Percentiles rank a stretch among this genome's conserved stretches.
Evolutionary conservation across 2,113 vertebrate species (phyloP).

Genomic region (Pituophis catenifer): DNA sequence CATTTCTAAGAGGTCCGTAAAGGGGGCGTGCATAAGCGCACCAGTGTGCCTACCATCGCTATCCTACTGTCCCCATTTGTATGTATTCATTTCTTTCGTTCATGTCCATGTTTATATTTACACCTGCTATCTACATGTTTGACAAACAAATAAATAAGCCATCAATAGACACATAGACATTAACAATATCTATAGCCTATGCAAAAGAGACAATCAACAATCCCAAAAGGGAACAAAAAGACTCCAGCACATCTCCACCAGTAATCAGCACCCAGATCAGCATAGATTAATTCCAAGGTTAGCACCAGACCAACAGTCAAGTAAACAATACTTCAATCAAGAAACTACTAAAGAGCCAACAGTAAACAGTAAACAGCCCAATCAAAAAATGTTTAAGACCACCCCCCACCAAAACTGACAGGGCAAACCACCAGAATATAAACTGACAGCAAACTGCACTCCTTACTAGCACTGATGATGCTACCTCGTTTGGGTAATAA

Average conservation of each 20-base stretch:
- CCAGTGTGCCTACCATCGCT: too few relatives aligned
- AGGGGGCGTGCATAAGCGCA: too few relatives aligned
- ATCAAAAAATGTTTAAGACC: background rate
- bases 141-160: background rate
- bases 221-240: background rate
- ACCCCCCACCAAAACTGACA: background rate
- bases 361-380: background rate
- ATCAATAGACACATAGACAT: background rate
- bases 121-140: too few relatives aligned
- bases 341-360: background rate
- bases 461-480: background rate
- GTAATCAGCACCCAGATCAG: background rate
- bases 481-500: background rate
- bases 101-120: too few relatives aligned
- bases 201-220: background rate
- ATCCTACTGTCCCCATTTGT: too few relatives aligned
- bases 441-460: background rate
- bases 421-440: background rate
- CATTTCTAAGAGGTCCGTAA: too few relatives aligned
- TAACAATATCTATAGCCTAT: background rate
- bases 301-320: background rate
- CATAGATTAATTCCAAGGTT: background rate
- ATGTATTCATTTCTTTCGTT: too few relatives aligned
- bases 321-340: background rate
- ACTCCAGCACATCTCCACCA: background rate